phyloP scores from a whole-genome alignment of 2,797 vertebrate species.

The Discoglossus pictus region DNA sequence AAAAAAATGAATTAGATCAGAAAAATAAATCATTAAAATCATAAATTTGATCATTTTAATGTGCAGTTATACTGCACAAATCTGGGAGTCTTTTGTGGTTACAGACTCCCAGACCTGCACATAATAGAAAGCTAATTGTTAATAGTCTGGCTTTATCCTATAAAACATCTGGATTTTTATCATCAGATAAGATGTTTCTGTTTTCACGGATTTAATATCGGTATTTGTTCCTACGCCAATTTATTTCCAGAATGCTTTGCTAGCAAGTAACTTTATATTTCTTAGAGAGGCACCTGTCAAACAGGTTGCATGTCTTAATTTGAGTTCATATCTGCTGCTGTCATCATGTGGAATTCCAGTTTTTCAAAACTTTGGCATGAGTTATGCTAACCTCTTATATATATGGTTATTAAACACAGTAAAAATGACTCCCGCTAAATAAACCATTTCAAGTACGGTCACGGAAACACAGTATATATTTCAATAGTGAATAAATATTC shows the following conservation, averaged over 20 bases:
- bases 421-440: too few species aligned
- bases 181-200: slow-evolving; percentile 33
- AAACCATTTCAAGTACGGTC: too few species aligned
- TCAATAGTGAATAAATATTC: too few species aligned
- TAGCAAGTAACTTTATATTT: slow-evolving; percentile 39
- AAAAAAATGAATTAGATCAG: too few species aligned
- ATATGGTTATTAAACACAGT: not conserved
- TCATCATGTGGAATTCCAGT: slow-evolving; percentile 40
- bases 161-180: slow-evolving; percentile 37
- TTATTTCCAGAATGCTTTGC: slow-evolving; percentile 2
- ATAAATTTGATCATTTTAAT: too few species aligned
- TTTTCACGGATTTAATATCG: slow-evolving; percentile 31
- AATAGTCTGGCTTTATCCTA: slow-evolving; percentile 5
- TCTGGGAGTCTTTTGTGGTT: too few species aligned
- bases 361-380: slow-evolving; percentile 19
- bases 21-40: too few species aligned
- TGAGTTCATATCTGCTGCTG: slow-evolving; percentile 30
- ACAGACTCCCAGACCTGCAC: too few species aligned
- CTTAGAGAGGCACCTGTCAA: slow-evolving; percentile 35
- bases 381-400: not conserved
- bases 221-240: slow-evolving; percentile 25
- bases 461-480: too few species aligned
- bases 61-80: too few species aligned
- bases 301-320: slow-evolving; percentile 24
- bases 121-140: too few species aligned